phyloP scores from a whole-genome alignment of 2,888 invertebrate genomes.

The Drosophila paranaensis region DNA sequence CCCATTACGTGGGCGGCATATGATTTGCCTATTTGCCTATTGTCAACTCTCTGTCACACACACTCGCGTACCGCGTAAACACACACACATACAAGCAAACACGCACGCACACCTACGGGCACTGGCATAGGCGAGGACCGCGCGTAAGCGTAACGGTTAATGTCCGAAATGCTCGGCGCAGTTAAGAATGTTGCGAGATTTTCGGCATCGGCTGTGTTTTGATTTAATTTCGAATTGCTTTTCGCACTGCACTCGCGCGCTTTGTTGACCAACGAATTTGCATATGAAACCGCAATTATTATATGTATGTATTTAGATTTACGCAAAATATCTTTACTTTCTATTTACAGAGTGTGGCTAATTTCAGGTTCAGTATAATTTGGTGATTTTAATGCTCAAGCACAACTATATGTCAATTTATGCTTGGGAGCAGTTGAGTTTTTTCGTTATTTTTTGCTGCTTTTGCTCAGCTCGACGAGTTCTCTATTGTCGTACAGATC shows the following conservation, averaged over 20 bases:
- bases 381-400: constrained; percentile 18
- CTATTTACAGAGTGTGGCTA: constrained; percentile 18
- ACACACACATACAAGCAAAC: not conserved
- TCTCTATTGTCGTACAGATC: constrained; percentile 28
- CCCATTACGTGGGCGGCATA: constrained; percentile 80
- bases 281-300: constrained; percentile 72
- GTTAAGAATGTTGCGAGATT: constrained; percentile 40
- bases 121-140: constrained; percentile 14
- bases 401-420: constrained; percentile 36
- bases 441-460: constrained; percentile 44
- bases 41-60: constrained; percentile 66
- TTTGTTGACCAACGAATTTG: constrained; percentile 61
- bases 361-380: constrained; percentile 19
- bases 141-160: constrained; percentile 71
- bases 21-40: constrained; percentile 71
- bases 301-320: constrained; percentile 35
- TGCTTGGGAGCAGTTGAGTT: constrained; percentile 34
- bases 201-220: constrained; percentile 57
- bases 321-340: constrained; percentile 34
- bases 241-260: constrained; percentile 44
- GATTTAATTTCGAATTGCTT: constrained; percentile 76
- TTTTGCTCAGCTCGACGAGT: constrained; percentile 49
- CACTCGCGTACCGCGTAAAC: constrained; percentile 7
- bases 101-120: constrained; percentile 8
- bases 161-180: constrained; percentile 57